Conservation (phyloP, 1,140 invertebrate species). For the Euglossa dilemma region DNA sequence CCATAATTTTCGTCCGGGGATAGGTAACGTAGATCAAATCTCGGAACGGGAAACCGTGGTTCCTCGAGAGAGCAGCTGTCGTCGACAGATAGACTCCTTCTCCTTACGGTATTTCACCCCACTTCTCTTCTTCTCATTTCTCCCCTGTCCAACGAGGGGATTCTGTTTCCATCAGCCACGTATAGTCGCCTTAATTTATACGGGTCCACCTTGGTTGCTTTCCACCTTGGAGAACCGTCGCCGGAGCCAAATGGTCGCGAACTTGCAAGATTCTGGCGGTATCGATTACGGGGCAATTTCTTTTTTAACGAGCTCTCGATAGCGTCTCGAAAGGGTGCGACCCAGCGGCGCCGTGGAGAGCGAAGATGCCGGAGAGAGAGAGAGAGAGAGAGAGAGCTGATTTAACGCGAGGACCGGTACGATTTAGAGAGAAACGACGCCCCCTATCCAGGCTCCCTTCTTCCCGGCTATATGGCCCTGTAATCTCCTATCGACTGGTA, state of each 20-base stretch:
- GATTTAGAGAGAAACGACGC: slow-evolving; percentile 33
- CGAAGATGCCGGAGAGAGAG: too few species aligned
- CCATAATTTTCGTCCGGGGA: slow-evolving; percentile 24
- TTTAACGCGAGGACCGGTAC: slow-evolving; percentile 51
- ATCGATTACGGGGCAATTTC: slow-evolving; percentile 71
- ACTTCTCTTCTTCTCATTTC: slow-evolving; percentile 31
- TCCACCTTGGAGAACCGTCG: background rate
- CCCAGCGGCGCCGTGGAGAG: background rate
- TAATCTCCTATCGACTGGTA: slow-evolving; percentile 49
- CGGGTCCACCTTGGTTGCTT: slow-evolving; percentile 30
- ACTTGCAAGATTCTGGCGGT: slow-evolving; percentile 35
- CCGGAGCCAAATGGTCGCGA: background rate
- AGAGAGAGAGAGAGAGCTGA: slow-evolving; percentile 31
- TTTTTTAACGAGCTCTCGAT: slow-evolving; percentile 68
- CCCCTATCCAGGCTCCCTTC: background rate
- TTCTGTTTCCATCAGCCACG: slow-evolving; percentile 23
- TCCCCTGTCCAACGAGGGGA: background rate
- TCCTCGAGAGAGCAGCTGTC: slow-evolving; percentile 58
- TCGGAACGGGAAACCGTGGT: slow-evolving; percentile 28
- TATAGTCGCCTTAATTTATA: slow-evolving; percentile 61
- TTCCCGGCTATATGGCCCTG: slow-evolving; percentile 6
- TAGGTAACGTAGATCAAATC: slow-evolving; percentile 28
- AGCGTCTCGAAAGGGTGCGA: slow-evolving; percentile 51
- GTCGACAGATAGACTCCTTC: slow-evolving; percentile 53
- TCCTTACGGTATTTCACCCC: background rate